phyloP scores from a whole-genome alignment of 2,888 invertebrate species.

The Prenolepis imparis region DNA sequence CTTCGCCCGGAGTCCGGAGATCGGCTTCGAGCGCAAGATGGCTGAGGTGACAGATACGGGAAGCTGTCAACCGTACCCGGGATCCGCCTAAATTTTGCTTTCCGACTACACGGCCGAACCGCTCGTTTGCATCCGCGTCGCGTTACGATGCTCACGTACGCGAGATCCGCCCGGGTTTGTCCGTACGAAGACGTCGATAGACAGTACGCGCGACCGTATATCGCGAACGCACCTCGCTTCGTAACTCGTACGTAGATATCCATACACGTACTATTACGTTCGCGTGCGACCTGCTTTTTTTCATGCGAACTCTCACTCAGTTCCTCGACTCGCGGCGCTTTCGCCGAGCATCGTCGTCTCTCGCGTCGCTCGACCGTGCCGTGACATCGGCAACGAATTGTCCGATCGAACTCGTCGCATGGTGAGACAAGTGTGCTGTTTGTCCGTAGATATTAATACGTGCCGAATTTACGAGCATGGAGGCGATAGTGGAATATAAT shows the following conservation, averaged over 20 bases:
- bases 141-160: slow-evolving; percentile 62
- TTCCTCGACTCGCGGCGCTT: not conserved
- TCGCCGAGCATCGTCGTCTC: slow-evolving; percentile 1
- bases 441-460: slow-evolving; percentile 8
- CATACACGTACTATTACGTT: slow-evolving; percentile 59
- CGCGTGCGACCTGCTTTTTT: slow-evolving; percentile 24
- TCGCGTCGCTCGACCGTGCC: slow-evolving; percentile 20
- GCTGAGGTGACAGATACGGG: slow-evolving; percentile 72
- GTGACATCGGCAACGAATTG: slow-evolving; percentile 24
- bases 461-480: slow-evolving; percentile 82
- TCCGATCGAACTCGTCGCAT: slow-evolving; percentile 43
- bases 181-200: slow-evolving; percentile 11
- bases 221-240: slow-evolving; percentile 53
- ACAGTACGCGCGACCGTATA: slow-evolving; percentile 49
- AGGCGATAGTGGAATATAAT: slow-evolving; percentile 95
- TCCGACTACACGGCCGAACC: slow-evolving; percentile 28
- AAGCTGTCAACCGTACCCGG: slow-evolving; percentile 81
- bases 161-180: slow-evolving; percentile 56
- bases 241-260: slow-evolving; percentile 71
- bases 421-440: slow-evolving; percentile 15
- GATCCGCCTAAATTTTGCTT: slow-evolving; percentile 79
- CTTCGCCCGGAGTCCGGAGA: slow-evolving; percentile 55
- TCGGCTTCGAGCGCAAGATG: slow-evolving; percentile 69
- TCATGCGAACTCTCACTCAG: not conserved
- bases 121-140: slow-evolving; percentile 24